Evolutionary conservation across 1,140 invertebrate genomes (phyloP), one percentile per base, ranked within the genome.

Genomic region (Glomeris maerens): DNA sequence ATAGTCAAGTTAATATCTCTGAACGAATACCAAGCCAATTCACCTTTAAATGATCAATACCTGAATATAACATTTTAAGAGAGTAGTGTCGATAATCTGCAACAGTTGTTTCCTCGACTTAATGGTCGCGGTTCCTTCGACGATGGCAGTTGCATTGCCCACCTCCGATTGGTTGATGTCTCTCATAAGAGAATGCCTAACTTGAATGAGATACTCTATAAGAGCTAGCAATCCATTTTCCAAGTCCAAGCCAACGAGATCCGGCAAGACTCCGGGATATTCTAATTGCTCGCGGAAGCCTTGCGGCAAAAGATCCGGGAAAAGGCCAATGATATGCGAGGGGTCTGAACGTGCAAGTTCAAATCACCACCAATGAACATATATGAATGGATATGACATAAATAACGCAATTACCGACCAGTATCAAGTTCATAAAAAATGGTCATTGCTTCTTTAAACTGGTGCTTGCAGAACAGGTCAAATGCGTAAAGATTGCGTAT

Each of bases 21-120:
- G 17, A 36, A 36, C 31, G 31, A 10, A 36, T 36, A 36, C 10
- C 17, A 36, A 36, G 10, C 31, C 17, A 10, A 36, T 36, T 17
- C 31, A 36, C 17, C 17, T 36, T 36, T 36, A 21, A 28, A 52
- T 14, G 25, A 45, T 38, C 5, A 28, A 1, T 68, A 86, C 84
- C 75, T 89, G 81, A 45, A 97, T 73, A 71, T 96, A 98, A 66
- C 92, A 96, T 65, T 97, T 97, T 0, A 98, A 70, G 40, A 98
- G 66, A 1, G 92, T 95, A 2, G 92, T 97, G 64, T 97, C 94
- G 54, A 97, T 93, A 38, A 96, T 88, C 68, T 93, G 89, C 21
- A 92, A 65, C 27, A 94, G 71, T 55, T 91, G 67, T 47, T 64
- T 65, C 48, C 68, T 71, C 3, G 72, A 68, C 39, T 64, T 65